A percentile compares a stretch with the other conserved stretches of the same genome.
These are phyloP conservation scores for Neodiprion pinetum DNA, from an alignment of 1,140 invertebrate species.

Conservation along the genomic window DNA sequence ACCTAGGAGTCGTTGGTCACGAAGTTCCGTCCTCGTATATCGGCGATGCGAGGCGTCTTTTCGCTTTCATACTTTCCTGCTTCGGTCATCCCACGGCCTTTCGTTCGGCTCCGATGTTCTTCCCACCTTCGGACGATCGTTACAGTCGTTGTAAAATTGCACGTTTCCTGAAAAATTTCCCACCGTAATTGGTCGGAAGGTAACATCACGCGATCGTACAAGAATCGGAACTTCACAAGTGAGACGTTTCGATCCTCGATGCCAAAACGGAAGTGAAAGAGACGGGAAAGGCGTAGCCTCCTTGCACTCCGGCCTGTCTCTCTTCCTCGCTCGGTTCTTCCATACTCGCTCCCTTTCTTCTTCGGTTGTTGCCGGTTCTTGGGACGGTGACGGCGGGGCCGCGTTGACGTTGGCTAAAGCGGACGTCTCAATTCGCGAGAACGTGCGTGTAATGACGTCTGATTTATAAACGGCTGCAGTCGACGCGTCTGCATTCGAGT, in stretches of 20 bases:
- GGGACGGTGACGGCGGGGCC: neutral
- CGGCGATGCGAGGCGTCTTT: neutral
- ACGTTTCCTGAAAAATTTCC: too few species aligned
- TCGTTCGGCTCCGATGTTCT: neutral
- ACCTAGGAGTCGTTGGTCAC: neutral
- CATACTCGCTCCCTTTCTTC: neutral
- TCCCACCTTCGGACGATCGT: too few species aligned
- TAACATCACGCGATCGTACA: too few species aligned
- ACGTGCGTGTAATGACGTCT: neutral
- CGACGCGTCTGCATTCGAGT: neutral
- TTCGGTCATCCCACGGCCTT: neutral
- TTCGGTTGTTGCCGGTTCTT: neutral
- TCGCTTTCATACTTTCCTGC: neutral
- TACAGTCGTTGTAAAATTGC: too few species aligned
- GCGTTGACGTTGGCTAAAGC: neutral
- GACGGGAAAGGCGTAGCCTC: neutral
- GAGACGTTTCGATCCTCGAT: too few species aligned
- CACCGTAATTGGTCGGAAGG: too few species aligned
- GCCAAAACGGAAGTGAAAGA: neutral
- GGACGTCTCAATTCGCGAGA: constrained; percentile 3
- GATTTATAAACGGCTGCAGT: neutral
- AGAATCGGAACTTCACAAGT: too few species aligned
- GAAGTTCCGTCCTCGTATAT: neutral
- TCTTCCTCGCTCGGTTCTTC: too few species aligned
- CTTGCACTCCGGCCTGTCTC: neutral